Base-by-base conservation (phyloP, 2,888 invertebrate genomes). In the Ophion obscuratus region DNA sequence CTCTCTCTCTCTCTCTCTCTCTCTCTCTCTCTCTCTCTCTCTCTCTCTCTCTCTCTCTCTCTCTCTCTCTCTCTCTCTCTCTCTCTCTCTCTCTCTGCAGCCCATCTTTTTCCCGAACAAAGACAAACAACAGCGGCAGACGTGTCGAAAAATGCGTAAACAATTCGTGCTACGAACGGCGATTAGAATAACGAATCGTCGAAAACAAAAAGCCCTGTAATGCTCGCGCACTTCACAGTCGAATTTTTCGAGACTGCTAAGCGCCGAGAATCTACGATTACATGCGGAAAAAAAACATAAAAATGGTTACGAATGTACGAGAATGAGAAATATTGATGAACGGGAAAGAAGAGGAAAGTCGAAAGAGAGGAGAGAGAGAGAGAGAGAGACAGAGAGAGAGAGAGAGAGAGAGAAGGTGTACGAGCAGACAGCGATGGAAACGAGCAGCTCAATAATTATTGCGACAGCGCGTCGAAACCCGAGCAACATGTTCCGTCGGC, bases 381-480 rank as follows among this genome's bases (percentile, higher is more conserved):
- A 61, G 36, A 75, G 31, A 68, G 70, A 57, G 66, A 81, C 77
- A 31, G 40, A 66, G 24, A 31, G 74, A 70, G 53, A 31, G 57
- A 68, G 68, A 57, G 66, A 67, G 66, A 77, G 67, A 20, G 73
- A 59, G 36, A 75, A 81, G 81, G 81, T 86, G 86, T 81, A 77
- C 64, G 68, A 73, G 78, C 84, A 86, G 84, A 86, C 86, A 71
- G 86, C 84, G 78, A 84, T 81, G 77, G 75, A 68, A 75, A 77
- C 80, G 73, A 83, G 81, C 86, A 78, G 83, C 68, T 81, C 81
- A 83, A 86, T 86, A 83, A 86, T 86, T 86, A 78, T 86, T 86
- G 74, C 86, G 86, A 86, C 86, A 84, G 86, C 57, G 75, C 74
- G 68, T 79, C 44, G 68, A 75, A 68, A 77, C 80, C 61, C 77